Evolutionary conservation across 2,797 vertebrate genomes (phyloP).

Genomic region (Rhadinocentrus ornatus): DNA sequence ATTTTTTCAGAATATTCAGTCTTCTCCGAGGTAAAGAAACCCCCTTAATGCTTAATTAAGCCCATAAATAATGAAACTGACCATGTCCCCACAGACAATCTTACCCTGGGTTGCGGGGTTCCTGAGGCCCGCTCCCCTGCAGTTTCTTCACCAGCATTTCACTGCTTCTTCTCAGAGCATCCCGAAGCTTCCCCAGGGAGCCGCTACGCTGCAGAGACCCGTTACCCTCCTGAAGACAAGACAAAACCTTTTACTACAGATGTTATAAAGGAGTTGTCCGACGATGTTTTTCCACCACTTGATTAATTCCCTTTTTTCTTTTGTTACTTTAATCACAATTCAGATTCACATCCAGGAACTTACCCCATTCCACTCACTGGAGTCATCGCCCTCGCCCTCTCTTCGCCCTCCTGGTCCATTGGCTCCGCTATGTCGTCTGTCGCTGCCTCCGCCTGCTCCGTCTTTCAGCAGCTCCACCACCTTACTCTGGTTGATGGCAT

Average conservation of each 20-base stretch:
- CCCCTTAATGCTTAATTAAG: background rate
- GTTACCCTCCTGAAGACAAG: conserved; percentile 82
- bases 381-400: conserved; percentile 82
- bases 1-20: background rate
- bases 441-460: conserved; percentile 73
- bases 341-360: conserved; percentile 31
- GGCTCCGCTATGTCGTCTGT: conserved; percentile 70
- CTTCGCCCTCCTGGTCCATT: conserved; percentile 72
- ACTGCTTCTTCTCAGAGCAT: conserved; percentile 90
- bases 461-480: conserved; percentile 92
- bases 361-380: conserved; percentile 89
- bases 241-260: background rate
- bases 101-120: conserved; percentile 89
- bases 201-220: conserved; percentile 88
- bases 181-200: conserved; percentile 90
- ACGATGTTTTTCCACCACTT: no score
- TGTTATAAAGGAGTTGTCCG: no score
- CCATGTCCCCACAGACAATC: background rate
- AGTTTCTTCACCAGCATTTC: conserved; percentile 94
- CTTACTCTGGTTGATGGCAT: conserved; percentile 91
- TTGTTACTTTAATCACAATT: background rate
- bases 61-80: background rate
- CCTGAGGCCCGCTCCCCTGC: conserved; percentile 88
- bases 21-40: no score
- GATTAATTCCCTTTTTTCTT: background rate